phyloP scores from a whole-genome alignment of 37 sponge, comb jelly and placozoan species.

The Ephydatia muelleri region DNA sequence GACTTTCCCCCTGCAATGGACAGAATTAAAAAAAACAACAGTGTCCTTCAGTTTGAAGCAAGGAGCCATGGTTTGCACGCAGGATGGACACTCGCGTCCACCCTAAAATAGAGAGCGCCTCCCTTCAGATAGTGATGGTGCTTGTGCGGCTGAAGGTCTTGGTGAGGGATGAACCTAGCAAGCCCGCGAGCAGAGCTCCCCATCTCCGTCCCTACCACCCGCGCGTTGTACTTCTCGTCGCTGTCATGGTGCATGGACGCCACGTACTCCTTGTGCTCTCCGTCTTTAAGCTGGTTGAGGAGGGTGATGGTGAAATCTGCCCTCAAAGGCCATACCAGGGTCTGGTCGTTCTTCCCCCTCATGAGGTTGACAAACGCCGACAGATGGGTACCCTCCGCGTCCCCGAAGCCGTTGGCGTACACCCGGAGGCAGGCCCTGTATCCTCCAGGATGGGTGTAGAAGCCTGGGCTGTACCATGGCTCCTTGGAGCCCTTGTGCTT shows the following conservation, averaged over 20 bases:
- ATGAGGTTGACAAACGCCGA: slow-evolving; percentile 49
- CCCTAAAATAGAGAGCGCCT: slow-evolving; percentile 40
- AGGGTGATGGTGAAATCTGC: slow-evolving; percentile 53
- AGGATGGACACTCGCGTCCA: background rate
- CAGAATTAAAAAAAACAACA: too few relatives aligned
- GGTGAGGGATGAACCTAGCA: slow-evolving; percentile 38
- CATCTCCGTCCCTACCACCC: slow-evolving; percentile 10
- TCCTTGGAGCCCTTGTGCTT: background rate
- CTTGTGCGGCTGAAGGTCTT: slow-evolving; percentile 38
- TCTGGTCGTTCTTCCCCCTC: slow-evolving; percentile 54
- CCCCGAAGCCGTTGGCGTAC: slow-evolving; percentile 7
- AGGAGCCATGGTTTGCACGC: background rate
- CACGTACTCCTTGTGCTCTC: slow-evolving; percentile 27
- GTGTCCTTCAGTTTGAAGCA: background rate
- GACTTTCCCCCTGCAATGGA: too few relatives aligned
- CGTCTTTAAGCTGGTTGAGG: slow-evolving; percentile 48
- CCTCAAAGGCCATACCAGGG: slow-evolving; percentile 55
- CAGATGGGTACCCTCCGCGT: slow-evolving; percentile 26
- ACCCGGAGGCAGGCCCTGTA: slow-evolving; percentile 53
- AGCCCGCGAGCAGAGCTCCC: slow-evolving; percentile 25
- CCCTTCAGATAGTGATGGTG: slow-evolving; percentile 48
- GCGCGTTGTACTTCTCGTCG: slow-evolving; percentile 1
- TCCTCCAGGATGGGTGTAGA: slow-evolving; percentile 59
- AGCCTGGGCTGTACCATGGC: slow-evolving; percentile 40
- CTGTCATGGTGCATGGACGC: background rate